Evolutionary conservation across 2,888 invertebrate species (phyloP).

Genomic region (Tuberolachnus salignus): DNA sequence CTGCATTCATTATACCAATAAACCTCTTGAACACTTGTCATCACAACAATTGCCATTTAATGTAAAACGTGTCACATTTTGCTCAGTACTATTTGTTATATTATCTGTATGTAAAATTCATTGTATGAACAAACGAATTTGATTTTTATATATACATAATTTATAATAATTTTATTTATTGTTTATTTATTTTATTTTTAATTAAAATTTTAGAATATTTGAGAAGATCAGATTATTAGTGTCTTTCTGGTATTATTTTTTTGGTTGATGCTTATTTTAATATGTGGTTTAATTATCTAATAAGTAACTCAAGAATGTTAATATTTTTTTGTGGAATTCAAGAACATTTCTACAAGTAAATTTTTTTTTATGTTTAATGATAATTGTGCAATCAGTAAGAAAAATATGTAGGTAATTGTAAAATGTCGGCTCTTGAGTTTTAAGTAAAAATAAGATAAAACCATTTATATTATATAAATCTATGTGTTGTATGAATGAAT

Average conservation of each 20-base stretch:
- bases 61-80: conserved; percentile 8
- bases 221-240: background rate
- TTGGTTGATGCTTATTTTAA: background rate
- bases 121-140: conserved; percentile 34
- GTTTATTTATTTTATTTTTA: background rate
- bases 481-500: too few relatives aligned
- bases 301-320: background rate
- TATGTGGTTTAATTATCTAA: background rate
- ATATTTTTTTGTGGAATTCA: background rate
- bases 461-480: background rate
- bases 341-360: background rate
- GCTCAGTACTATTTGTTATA: conserved; percentile 27
- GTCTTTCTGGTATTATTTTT: conserved; percentile 7
- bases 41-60: conserved; percentile 37
- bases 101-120: conserved; percentile 29
- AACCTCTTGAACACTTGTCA: conserved; percentile 29
- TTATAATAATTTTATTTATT: background rate
- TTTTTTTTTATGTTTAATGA: background rate
- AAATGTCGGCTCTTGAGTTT: background rate
- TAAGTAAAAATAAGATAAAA: background rate
- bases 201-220: background rate
- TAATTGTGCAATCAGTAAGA: background rate
- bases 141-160: conserved; percentile 7
- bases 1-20: background rate
- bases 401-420: background rate